These are phyloP conservation scores for Ceryle rudis DNA, from an alignment of 2,797 vertebrate species.

Conservation along the genomic window DNA sequence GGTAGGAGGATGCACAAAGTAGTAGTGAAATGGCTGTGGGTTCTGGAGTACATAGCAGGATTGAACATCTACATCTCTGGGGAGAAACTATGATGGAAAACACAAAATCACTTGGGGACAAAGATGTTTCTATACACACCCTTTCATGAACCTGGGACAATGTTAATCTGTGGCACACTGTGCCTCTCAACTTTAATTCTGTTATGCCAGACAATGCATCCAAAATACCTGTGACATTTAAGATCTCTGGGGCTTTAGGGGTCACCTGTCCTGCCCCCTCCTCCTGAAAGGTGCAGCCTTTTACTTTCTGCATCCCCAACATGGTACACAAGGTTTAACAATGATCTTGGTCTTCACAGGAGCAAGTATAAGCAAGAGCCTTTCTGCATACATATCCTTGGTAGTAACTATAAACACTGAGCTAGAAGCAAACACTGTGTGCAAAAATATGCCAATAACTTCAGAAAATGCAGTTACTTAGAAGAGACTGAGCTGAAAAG, in stretches of 20 bases:
- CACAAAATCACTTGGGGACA: neutral
- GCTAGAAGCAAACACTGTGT: no score
- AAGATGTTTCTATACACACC: neutral
- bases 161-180: neutral
- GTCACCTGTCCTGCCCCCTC: no score
- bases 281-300: no score
- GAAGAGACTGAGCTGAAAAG: no score
- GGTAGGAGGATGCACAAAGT: neutral
- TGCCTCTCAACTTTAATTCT: neutral
- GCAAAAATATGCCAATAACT: no score
- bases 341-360: no score
- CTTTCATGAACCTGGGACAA: neutral
- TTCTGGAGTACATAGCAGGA: neutral
- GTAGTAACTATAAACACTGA: no score
- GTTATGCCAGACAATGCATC: neutral
- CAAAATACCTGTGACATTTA: neutral
- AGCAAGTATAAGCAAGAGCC: no score
- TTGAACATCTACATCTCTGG: neutral
- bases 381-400: no score
- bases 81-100: neutral
- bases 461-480: no score
- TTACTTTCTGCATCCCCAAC: no score
- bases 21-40: neutral
- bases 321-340: no score
- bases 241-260: neutral